A percentile compares a stretch with the other conserved stretches of the same genome.
These are phyloP conservation scores for Tiliqua scincoides DNA, from an alignment of 2,113 vertebrate genomes.

Conservation along the genomic window DNA sequence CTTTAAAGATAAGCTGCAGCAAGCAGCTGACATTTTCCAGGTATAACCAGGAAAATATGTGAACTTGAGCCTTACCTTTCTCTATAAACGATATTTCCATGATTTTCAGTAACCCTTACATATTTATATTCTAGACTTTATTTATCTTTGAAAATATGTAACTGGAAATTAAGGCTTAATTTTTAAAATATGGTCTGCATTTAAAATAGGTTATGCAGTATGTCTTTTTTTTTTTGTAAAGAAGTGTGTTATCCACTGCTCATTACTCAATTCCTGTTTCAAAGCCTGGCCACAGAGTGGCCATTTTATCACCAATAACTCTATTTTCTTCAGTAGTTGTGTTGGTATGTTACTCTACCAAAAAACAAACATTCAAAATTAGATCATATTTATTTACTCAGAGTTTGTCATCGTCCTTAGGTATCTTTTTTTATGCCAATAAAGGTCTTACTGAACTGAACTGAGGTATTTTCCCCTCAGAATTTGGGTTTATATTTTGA, in stretches of 20 bases:
- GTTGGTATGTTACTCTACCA: not conserved
- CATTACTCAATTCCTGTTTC: constrained; percentile 29
- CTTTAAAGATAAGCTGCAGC: constrained; percentile 69
- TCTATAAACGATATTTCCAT: constrained; percentile 71
- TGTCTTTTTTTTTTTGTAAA: constrained; percentile 5
- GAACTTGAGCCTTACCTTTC: constrained; percentile 69
- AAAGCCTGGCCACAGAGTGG: constrained; percentile 20
- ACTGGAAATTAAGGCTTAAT: constrained; percentile 66
- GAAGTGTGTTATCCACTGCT: constrained; percentile 48
- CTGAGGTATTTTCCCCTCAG: too few relatives aligned
- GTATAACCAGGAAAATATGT: constrained; percentile 71
- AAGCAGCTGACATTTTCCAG: constrained; percentile 79
- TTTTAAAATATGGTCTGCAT: constrained; percentile 65
- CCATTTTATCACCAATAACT: not conserved
- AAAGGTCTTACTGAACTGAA: too few relatives aligned
- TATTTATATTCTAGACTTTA: constrained; percentile 45
- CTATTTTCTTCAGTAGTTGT: constrained; percentile 14
- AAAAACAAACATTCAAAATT: not conserved
- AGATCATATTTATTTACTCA: not conserved
- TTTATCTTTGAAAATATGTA: constrained; percentile 71
- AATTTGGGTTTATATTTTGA: not conserved
- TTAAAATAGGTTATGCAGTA: constrained; percentile 47
- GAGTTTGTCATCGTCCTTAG: not conserved
- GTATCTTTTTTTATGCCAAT: too few relatives aligned
- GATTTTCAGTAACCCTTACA: constrained; percentile 57